Evolutionary conservation across 2,888 invertebrate species (phyloP).

Genomic region (Microplitis deprimator): DNA sequence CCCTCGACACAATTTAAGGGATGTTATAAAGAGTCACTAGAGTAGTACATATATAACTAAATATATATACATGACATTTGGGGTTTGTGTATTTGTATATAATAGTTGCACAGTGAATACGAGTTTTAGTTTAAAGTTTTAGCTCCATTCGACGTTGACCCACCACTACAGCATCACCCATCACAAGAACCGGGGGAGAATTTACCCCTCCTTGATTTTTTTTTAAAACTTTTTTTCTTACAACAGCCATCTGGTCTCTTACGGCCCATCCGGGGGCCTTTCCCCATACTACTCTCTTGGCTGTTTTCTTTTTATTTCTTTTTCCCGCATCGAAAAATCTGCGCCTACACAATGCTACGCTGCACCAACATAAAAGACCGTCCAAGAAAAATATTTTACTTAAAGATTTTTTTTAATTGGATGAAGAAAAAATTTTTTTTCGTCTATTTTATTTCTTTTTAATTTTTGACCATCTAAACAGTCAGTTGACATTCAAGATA

Average conservation of each 20-base stretch:
- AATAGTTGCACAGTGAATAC: no score
- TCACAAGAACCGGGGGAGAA: not conserved
- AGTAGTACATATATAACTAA: not conserved
- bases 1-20: conserved; percentile 32
- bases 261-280: conserved; percentile 29
- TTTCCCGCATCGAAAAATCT: not conserved
- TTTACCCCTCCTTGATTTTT: not conserved
- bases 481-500: conserved; percentile 36
- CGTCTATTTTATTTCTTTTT: not conserved
- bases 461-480: no score
- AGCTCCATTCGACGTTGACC: not conserved
- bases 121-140: not conserved
- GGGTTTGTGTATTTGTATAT: not conserved
- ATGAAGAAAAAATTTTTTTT: not conserved
- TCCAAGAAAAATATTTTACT: not conserved
- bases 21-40: not conserved
- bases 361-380: not conserved
- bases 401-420: not conserved
- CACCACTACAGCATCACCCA: not conserved
- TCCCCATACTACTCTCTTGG: not conserved
- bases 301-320: not conserved
- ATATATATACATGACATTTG: conserved; percentile 10
- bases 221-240: not conserved
- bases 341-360: not conserved
- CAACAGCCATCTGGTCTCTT: conserved; percentile 5